Percentiles rank a stretch among this genome's conserved stretches.
phyloP scores from a whole-genome alignment of 2,888 invertebrate genomes.

The Syrphus vitripennis region DNA sequence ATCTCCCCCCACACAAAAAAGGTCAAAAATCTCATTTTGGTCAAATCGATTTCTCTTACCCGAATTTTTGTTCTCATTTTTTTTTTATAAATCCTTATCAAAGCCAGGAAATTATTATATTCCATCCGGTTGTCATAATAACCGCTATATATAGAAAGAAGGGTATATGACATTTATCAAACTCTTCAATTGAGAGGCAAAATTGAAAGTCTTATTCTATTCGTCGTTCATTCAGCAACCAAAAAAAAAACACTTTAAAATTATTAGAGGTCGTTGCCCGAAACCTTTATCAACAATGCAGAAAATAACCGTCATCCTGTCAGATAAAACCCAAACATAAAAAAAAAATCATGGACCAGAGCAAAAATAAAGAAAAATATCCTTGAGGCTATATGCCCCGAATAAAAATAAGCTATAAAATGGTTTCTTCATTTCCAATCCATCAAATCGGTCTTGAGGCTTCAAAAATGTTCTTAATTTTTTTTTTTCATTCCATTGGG shows the following conservation, averaged over 20 bases:
- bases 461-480: slow-evolving; percentile 14
- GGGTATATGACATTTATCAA: slow-evolving; percentile 44
- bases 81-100: slow-evolving; percentile 1
- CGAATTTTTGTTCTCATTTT: not conserved
- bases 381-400: not conserved
- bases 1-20: not conserved
- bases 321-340: slow-evolving; percentile 12
- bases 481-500: not conserved
- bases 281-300: slow-evolving; percentile 28
- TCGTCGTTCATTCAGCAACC: not conserved
- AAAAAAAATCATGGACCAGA: not conserved
- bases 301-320: slow-evolving; percentile 40
- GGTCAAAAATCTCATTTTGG: slow-evolving; percentile 4
- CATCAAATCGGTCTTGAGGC: slow-evolving; percentile 59
- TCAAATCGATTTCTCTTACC: not conserved
- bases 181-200: slow-evolving; percentile 28
- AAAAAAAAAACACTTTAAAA: slow-evolving; percentile 44
- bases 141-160: not conserved
- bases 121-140: slow-evolving; percentile 40
- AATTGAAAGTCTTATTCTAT: slow-evolving; percentile 5
- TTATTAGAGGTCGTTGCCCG: not conserved
- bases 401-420: slow-evolving; percentile 38
- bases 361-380: not conserved
- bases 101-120: slow-evolving; percentile 56
- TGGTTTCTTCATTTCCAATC: slow-evolving; percentile 57